These are phyloP conservation scores for Zosterops pallidus DNA, from an alignment of 2,113 vertebrate genomes.

Conservation along the genomic window DNA sequence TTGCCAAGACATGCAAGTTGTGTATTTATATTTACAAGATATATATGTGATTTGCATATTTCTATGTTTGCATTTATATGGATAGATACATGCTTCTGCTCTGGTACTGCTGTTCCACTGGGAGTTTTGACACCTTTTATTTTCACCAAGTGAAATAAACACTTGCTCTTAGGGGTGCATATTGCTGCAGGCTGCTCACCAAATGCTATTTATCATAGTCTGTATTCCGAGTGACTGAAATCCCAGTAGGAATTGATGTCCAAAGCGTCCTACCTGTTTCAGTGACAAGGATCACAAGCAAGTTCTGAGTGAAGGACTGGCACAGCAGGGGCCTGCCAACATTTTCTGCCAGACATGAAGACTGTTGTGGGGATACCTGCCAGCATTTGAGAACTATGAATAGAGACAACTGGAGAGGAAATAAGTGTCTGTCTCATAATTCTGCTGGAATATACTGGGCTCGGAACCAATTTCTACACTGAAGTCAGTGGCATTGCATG, in stretches of 20 bases:
- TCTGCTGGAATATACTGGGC: conserved; percentile 9
- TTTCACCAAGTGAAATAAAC: neutral
- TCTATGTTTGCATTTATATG: neutral
- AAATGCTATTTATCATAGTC: neutral
- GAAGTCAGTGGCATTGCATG: neutral
- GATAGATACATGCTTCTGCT: neutral
- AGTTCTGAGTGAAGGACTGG: neutral
- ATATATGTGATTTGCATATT: neutral
- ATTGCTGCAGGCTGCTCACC: neutral
- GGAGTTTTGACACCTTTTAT: neutral
- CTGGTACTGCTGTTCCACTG: neutral
- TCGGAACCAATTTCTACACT: neutral
- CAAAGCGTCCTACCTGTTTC: neutral
- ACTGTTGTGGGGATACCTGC: neutral
- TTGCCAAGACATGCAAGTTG: neutral
- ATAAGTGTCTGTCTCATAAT: neutral
- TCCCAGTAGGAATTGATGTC: neutral
- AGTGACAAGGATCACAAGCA: neutral
- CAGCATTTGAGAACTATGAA: neutral
- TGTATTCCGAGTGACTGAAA: neutral
- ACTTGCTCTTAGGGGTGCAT: neutral
- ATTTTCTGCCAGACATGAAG: neutral
- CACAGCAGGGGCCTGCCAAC: neutral
- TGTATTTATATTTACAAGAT: neutral
- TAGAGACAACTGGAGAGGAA: conserved; percentile 26